phyloP scores from a whole-genome alignment of 2,113 vertebrate species.

The Pachycephala philippinensis region DNA sequence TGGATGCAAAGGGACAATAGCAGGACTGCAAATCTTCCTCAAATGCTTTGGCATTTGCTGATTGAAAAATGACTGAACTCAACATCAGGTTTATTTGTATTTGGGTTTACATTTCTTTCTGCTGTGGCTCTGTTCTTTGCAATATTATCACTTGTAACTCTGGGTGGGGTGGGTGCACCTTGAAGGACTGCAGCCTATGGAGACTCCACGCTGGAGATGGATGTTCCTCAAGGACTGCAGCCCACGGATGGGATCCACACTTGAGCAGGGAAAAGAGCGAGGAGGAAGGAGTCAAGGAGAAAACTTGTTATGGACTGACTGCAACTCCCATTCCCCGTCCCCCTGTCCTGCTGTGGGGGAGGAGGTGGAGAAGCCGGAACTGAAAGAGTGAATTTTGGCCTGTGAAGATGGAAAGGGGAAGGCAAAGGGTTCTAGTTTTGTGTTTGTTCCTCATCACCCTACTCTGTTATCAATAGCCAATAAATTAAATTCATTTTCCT shows the following conservation, averaged over 20 bases:
- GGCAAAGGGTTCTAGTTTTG: background rate
- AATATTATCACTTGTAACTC: background rate
- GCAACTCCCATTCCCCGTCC: fast-evolving
- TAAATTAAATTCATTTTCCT: background rate
- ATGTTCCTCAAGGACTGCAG: background rate
- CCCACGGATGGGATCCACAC: background rate
- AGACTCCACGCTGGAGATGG: fast-evolving
- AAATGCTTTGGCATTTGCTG: background rate
- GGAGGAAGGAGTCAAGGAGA: background rate
- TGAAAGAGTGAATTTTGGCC: background rate
- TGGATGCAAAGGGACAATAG: background rate
- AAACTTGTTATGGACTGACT: background rate
- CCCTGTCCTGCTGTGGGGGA: fast-evolving
- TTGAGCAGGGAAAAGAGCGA: background rate
- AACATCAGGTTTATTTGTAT: background rate
- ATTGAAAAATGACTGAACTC: background rate
- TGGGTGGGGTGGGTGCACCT: background rate
- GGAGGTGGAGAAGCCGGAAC: background rate
- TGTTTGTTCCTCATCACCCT: background rate
- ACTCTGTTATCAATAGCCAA: background rate
- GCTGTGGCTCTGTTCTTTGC: background rate
- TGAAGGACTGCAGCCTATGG: background rate
- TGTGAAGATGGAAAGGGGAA: background rate
- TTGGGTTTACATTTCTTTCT: background rate
- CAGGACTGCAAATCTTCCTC: background rate